Percentiles rank a stretch among this genome's conserved stretches.
phyloP scores from a whole-genome alignment of 2,888 invertebrate species.

The Lathronympha strigana region DNA sequence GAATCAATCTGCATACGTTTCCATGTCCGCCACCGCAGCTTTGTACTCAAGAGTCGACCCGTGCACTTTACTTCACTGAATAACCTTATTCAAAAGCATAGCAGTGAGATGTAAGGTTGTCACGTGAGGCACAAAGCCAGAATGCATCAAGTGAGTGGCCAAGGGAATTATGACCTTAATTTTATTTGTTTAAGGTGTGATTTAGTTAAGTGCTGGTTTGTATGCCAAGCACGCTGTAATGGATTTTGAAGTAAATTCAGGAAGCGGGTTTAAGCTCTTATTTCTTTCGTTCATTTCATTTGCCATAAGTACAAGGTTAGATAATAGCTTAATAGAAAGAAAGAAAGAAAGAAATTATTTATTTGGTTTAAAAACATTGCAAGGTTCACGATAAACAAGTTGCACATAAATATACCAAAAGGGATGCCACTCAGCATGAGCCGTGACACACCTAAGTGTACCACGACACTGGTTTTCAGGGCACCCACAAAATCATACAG shows the following conservation, averaged over 20 bases:
- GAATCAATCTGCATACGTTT: constrained; percentile 30
- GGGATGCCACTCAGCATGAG: no score
- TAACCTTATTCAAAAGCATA: constrained; percentile 58
- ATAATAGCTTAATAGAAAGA: no score
- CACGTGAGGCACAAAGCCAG: constrained; percentile 1
- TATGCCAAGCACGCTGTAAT: background rate
- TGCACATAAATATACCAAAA: no score
- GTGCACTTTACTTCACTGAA: constrained; percentile 52
- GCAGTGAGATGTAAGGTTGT: constrained; percentile 39
- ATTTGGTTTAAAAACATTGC: no score
- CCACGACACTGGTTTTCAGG: no score
- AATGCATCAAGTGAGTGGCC: background rate
- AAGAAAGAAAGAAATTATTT: no score
- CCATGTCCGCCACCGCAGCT: constrained; percentile 45
- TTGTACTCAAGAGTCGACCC: constrained; percentile 48
- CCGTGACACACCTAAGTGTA: no score
- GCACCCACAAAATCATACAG: no score
- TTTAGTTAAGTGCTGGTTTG: background rate
- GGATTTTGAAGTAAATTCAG: background rate
- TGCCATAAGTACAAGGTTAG: no score
- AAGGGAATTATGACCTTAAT: background rate
- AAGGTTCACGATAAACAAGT: no score
- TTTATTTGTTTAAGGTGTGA: background rate
- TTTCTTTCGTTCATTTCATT: constrained; percentile 1
- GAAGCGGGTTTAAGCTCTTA: background rate